A percentile compares a stretch with the other conserved stretches of the same genome.
Conservation (phyloP, 2,113 vertebrate species). For the Erpornis zantholeuca region DNA sequence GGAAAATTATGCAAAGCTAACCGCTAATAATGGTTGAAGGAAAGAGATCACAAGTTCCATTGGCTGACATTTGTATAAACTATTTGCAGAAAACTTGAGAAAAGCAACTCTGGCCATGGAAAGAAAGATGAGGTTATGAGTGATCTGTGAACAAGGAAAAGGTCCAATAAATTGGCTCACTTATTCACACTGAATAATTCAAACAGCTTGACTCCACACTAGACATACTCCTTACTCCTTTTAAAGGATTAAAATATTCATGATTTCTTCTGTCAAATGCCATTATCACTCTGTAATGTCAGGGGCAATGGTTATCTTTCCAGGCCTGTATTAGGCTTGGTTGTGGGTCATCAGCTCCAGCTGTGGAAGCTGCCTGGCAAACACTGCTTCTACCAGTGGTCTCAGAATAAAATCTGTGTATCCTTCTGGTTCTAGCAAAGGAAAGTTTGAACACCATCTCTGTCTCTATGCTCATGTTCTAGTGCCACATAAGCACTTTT, state of each 20-base stretch:
- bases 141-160: slow-evolving; percentile 54
- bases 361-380: background rate
- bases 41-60: slow-evolving; percentile 16
- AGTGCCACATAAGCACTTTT: background rate
- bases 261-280: slow-evolving; percentile 49
- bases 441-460: background rate
- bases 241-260: slow-evolving; percentile 61
- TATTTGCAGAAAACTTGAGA: slow-evolving; percentile 35
- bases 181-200: slow-evolving; percentile 68
- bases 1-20: background rate
- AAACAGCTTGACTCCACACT: slow-evolving; percentile 42
- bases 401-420: background rate
- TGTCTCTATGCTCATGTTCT: background rate
- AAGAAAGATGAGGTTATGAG: slow-evolving; percentile 47
- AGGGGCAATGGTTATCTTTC: slow-evolving; percentile 10
- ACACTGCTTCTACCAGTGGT: background rate
- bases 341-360: background rate
- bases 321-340: background rate
- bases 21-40: background rate
- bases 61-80: slow-evolving; percentile 26
- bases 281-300: slow-evolving; percentile 2
- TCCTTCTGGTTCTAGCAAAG: background rate
- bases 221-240: slow-evolving; percentile 15
- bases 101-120: slow-evolving; percentile 15
- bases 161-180: slow-evolving; percentile 60